These are phyloP conservation scores for Apostichopus parvimensis DNA, from an alignment of 35 echinoderm and acorn worm species.

Conservation along the genomic window DNA sequence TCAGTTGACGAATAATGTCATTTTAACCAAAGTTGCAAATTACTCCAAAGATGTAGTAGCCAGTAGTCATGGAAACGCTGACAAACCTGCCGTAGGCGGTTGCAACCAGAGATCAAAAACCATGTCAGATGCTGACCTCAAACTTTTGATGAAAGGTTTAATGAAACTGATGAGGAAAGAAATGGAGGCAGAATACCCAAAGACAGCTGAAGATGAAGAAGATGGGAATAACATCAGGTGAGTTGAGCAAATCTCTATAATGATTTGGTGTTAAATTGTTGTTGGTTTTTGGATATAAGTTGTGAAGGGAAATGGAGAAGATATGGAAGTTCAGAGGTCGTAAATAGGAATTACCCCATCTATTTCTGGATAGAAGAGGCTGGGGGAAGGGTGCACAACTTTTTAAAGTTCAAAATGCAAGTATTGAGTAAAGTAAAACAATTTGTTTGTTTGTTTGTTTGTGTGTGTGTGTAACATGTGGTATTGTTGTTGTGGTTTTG, in stretches of 20 bases:
- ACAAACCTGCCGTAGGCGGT: not conserved
- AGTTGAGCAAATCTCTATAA: not conserved
- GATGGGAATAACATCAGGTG: not conserved
- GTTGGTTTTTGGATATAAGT: too few relatives aligned
- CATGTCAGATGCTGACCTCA: not conserved
- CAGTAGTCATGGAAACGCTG: not conserved
- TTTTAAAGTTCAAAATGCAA: too few relatives aligned
- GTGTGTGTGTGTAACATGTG: too few relatives aligned
- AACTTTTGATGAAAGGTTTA: not conserved
- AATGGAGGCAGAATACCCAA: not conserved
- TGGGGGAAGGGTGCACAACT: too few relatives aligned
- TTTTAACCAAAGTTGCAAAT: not conserved
- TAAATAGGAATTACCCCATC: too few relatives aligned
- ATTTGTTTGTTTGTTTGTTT: too few relatives aligned
- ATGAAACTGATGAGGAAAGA: not conserved
- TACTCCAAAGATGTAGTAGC: not conserved
- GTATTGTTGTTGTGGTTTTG: too few relatives aligned
- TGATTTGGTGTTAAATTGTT: too few relatives aligned
- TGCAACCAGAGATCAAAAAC: not conserved
- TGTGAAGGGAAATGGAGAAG: too few relatives aligned
- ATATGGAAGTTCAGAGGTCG: too few relatives aligned
- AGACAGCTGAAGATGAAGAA: not conserved
- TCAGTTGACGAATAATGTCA: not conserved
- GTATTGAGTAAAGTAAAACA: too few relatives aligned
- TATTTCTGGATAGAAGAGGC: too few relatives aligned